Evolutionary conservation across 2,888 invertebrate genomes (phyloP).

Genomic region (Pyralis farinalis): DNA sequence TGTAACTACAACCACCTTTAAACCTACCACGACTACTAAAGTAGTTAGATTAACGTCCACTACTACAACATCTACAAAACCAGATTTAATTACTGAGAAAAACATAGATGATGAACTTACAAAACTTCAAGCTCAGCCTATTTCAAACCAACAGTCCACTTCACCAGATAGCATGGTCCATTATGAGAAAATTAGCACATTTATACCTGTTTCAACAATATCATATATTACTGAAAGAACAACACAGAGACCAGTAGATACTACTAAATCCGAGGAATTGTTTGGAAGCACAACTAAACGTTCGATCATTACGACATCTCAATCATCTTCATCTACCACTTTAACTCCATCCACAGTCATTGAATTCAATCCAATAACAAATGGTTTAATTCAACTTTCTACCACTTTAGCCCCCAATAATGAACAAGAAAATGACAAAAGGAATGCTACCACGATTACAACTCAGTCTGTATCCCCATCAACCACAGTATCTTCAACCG

Average conservation of each 20-base stretch:
- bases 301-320: constrained; percentile 25
- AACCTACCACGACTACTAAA: constrained; percentile 15
- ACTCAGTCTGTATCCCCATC: constrained; percentile 71
- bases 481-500: constrained; percentile 54
- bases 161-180: constrained; percentile 37
- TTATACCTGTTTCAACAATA: constrained; percentile 52
- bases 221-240: constrained; percentile 46
- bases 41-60: constrained; percentile 6
- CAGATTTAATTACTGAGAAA: constrained; percentile 13
- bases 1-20: constrained; percentile 5
- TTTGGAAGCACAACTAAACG: constrained; percentile 30
- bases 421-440: constrained; percentile 30
- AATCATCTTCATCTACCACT: constrained; percentile 16
- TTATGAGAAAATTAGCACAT: constrained; percentile 55
- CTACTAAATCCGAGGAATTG: constrained; percentile 22
- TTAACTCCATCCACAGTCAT: constrained; percentile 16
- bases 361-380: constrained; percentile 26
- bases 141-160: constrained; percentile 25
- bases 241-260: constrained; percentile 31
- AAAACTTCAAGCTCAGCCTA: constrained; percentile 24
- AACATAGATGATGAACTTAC: constrained; percentile 4
- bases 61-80: constrained; percentile 16
- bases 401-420: constrained; percentile 16
- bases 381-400: constrained; percentile 21
- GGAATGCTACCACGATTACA: constrained; percentile 59